Evolutionary conservation across 2,113 vertebrate genomes (phyloP).

Genomic region (Aptenodytes forsteri): DNA sequence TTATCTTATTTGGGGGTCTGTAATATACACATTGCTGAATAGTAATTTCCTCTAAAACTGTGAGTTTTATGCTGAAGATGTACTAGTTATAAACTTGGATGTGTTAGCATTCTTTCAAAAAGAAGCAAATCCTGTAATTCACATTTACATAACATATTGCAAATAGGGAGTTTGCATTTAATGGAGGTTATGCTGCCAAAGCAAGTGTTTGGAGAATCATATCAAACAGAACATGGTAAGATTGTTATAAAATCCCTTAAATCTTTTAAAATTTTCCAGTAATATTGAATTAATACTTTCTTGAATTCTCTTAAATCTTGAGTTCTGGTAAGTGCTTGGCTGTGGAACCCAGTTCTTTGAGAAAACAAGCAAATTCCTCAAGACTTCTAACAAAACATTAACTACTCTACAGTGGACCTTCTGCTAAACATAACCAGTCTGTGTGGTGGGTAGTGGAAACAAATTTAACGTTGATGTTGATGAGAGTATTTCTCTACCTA

Average conservation of each 20-base stretch:
- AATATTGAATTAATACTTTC: neutral
- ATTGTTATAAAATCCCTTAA: neutral
- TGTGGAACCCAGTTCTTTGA: neutral
- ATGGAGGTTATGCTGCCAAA: neutral
- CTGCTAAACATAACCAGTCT: neutral
- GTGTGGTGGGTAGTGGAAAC: neutral
- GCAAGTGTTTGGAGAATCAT: neutral
- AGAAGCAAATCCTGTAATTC: neutral
- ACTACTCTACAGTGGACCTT: neutral
- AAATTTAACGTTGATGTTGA: neutral
- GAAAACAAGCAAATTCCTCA: neutral
- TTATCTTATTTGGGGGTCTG: neutral
- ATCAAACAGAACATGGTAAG: neutral
- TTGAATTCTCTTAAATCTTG: neutral
- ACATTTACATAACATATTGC: neutral
- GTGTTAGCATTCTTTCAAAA: neutral
- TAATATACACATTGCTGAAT: neutral
- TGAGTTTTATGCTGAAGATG: neutral
- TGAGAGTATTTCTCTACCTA: neutral
- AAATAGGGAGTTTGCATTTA: neutral
- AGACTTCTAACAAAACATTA: neutral
- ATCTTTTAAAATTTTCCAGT: neutral
- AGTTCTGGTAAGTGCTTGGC: neutral
- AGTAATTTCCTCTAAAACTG: neutral
- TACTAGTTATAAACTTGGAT: neutral